Base-by-base conservation (phyloP, 2,888 invertebrate species). In the Cephus spinipes region DNA sequence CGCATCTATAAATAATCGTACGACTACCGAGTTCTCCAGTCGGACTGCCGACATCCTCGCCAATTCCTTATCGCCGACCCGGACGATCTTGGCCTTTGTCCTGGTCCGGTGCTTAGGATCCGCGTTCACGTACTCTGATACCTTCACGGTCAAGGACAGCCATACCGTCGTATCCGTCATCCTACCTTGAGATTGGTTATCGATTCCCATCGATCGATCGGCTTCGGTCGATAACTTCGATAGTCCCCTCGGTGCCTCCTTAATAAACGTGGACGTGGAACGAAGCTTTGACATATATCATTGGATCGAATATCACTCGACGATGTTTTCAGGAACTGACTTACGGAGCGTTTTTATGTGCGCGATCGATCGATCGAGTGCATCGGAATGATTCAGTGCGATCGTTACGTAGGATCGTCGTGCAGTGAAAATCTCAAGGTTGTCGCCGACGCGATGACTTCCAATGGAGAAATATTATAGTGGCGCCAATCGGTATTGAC, bases 1-100 rank as follows among this genome's bases (percentile, higher is more conserved):
- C 74, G 78, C 79, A 75, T 84, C 83, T 85, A 84, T 83, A 85
- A 83, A 85, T 82, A 83, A 81, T 84, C 78, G 55, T 55, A 55
- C 55, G 55, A 55, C 55, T 77, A 73, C 80, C 81, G 83, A 83
- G 55, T 82, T 76, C 77, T 74, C 68, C 69, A 55, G 33, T 30
- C 34, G 69, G 71, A 76, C 55, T 35, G 76, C 74, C 34, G 32
- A 35, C 76, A 76, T 76, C 33, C 73, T 69, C 40, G 15, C 76
- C 75, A 77, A 76, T 78, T 73, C 79, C 79, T 79, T 79, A 76
- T 77, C 79, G 77, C 33, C 36, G 77, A 35, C 71, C 36, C 77
- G 73, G 73, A 79, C 69, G 77, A 79, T 75, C 55, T 55, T 55
- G 55, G 55, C 55, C 55, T 55, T 15, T 55, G 55, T 23, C 55